Evolutionary conservation across 2,888 invertebrate genomes (phyloP).

Genomic region (Hypercompe scribonia): DNA sequence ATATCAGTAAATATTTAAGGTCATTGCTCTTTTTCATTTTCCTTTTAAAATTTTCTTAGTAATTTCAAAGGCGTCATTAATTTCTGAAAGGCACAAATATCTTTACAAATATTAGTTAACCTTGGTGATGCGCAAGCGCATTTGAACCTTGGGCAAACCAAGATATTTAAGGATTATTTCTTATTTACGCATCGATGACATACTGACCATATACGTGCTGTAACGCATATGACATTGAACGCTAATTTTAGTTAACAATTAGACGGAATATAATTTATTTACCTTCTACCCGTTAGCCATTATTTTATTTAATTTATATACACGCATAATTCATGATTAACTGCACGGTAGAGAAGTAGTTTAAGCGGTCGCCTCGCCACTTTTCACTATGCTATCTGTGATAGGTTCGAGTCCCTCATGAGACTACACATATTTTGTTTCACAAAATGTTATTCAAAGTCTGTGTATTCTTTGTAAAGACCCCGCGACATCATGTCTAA

Average conservation of each 20-base stretch:
- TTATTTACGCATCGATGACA: not conserved
- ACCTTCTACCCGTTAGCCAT: not conserved
- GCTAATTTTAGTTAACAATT: not conserved
- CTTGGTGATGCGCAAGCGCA: not conserved
- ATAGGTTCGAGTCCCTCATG: no score
- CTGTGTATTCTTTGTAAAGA: no score
- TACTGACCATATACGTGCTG: not conserved
- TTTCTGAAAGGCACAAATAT: not conserved
- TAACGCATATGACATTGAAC: not conserved
- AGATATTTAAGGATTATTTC: not conserved
- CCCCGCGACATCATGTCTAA: no score
- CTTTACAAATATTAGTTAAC: slow-evolving; percentile 10
- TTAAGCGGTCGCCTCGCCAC: no score
- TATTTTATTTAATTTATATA: no score
- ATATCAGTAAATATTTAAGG: not conserved
- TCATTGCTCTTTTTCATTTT: not conserved
- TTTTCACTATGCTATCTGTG: no score
- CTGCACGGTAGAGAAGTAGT: no score
- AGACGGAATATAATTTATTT: not conserved
- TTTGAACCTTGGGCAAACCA: not conserved
- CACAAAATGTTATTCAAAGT: no score
- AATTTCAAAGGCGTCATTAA: slow-evolving; percentile 1
- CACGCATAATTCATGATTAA: not conserved
- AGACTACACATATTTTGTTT: no score
- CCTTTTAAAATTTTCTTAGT: not conserved